Evolutionary conservation across 2,113 vertebrate genomes (phyloP), one percentile per base, ranked within the genome.

Genomic region (Plectropomus leopardus): DNA sequence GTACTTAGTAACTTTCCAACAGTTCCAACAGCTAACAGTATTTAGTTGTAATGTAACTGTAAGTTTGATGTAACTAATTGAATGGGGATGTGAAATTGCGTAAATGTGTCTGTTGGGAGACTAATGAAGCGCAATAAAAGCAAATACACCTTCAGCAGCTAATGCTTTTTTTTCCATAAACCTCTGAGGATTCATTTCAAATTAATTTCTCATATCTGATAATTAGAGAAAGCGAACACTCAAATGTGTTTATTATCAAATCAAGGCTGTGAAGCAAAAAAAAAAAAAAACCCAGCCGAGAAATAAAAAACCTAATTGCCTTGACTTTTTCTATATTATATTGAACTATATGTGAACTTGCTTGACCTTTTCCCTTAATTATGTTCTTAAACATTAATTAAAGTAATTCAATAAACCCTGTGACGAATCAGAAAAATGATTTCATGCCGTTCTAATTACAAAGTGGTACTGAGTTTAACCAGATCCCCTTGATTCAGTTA

Each of bases 321-420:
- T 86, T 78, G 60, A 83, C 71, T 68, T 74, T 66, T 66, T 59
- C 17, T 42, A 28, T 23, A 50, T 84, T 57, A 59, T 4, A 15
- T 16, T 83, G 60, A 84, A 80, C 85, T 86, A 23, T 65, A 50
- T 14, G 34, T 84, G 72, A 92, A 84, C 83, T 73, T 75, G 24
- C 45, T 51, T 77, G 60, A 82, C 86, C 75, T 67, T 54, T 47
- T 65, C 55, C 44, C 51, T 78, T 81, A 79, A 88, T 88, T 76
- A 77, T 58, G 61, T 70, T 80, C 59, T 32, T 66, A 58, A 81
- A 42, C 55, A 64, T 89, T 80, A 84, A 83, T 86, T 57, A 80
- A 69, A 77, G 73, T 85, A 47, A 92, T 91, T 82, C 44, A 85
- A 89, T 90, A 74, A 91, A 78, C 80, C 32, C 70, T 55, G 28